Percentiles rank a stretch among this genome's conserved stretches.
Conservation (phyloP, 2,888 invertebrate species). For the Drosophila birchii region DNA sequence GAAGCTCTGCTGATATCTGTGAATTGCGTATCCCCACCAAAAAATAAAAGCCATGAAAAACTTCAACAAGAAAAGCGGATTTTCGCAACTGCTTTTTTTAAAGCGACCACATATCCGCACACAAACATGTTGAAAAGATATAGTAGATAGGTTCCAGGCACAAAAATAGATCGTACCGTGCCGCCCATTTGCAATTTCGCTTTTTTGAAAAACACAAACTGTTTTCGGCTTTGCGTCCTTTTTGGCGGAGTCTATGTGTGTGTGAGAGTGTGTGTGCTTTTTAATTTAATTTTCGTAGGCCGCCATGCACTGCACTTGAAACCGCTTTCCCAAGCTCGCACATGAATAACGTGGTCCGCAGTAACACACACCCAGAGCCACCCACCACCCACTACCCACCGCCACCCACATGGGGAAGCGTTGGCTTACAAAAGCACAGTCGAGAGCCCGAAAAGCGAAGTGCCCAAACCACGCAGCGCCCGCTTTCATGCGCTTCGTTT, state of each 20-base stretch:
- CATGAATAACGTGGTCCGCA: conserved; percentile 28
- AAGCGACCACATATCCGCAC: conserved; percentile 6
- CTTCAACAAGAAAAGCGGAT: not conserved
- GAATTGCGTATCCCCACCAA: not conserved
- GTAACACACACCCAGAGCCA: conserved; percentile 3
- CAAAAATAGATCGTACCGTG: conserved; percentile 48
- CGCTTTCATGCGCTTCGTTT: conserved; percentile 83
- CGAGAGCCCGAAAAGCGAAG: conserved; percentile 36
- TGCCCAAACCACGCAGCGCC: conserved; percentile 58
- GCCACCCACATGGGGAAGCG: conserved; percentile 16
- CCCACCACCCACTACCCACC: not conserved
- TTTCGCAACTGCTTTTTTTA: conserved; percentile 9
- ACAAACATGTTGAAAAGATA: conserved; percentile 9
- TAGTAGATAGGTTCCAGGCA: not conserved
- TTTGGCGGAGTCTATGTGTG: conserved; percentile 16
- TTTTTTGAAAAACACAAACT: conserved; percentile 34
- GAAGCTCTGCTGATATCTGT: not conserved
- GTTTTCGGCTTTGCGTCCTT: conserved; percentile 41
- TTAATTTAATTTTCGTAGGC: conserved; percentile 76
- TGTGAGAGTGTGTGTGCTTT: conserved; percentile 54
- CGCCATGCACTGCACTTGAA: conserved; percentile 62
- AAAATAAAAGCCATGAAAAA: not conserved
- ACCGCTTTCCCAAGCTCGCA: conserved; percentile 39
- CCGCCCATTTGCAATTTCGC: conserved; percentile 47
- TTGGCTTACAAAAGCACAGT: conserved; percentile 69